Evolutionary conservation across 2,113 vertebrate genomes (phyloP).

Genomic region (Eurypyga helias): DNA sequence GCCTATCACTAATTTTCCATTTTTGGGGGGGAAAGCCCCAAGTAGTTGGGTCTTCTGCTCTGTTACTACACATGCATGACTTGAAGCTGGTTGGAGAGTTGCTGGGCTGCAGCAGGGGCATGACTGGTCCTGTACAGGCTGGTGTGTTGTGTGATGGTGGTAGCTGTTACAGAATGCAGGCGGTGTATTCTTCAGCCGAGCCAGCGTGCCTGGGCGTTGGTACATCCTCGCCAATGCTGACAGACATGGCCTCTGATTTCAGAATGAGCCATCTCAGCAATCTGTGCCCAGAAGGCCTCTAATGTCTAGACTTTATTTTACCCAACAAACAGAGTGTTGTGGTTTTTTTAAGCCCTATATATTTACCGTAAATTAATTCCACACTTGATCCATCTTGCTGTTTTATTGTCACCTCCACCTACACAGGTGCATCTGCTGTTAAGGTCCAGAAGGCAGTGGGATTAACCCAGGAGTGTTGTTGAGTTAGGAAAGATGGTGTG

Average conservation of each 20-base stretch:
- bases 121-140: background rate
- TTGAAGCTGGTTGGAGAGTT: background rate
- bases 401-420: background rate
- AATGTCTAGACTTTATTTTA: background rate
- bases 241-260: background rate
- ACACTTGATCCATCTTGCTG: background rate
- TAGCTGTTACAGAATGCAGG: background rate
- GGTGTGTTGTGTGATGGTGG: background rate
- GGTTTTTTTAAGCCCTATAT: background rate
- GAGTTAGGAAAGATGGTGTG: background rate
- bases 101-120: background rate
- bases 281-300: background rate
- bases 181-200: background rate
- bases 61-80: background rate
- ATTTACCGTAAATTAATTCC: background rate
- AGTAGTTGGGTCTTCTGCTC: background rate
- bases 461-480: background rate
- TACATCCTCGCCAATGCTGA: background rate
- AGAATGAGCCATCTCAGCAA: background rate
- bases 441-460: background rate
- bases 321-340: background rate
- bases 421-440: background rate
- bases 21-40: accelerated
- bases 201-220: background rate
- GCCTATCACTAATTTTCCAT: background rate